phyloP scores from a whole-genome alignment of 2,113 vertebrate genomes.

The Psilopsiagon aurifrons region DNA sequence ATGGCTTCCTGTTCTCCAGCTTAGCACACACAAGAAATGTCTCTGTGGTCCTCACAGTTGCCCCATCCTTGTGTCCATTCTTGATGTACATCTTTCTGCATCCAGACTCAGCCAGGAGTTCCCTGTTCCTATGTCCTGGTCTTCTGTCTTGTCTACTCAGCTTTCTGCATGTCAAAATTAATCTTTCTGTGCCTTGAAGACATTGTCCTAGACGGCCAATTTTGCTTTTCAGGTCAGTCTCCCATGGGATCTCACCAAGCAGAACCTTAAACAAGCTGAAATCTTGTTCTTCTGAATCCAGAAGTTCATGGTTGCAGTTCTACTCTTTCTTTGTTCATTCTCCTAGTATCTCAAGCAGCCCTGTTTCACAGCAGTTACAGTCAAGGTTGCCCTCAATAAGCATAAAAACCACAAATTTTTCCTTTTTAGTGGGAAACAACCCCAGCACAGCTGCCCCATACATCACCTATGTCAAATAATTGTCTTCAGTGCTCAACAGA shows the following conservation, averaged over 20 bases:
- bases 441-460: background rate
- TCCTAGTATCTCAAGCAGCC: background rate
- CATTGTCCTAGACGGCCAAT: background rate
- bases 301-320: background rate
- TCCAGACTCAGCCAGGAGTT: background rate
- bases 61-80: rapidly evolving
- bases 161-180: background rate
- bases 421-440: background rate
- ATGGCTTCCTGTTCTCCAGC: background rate
- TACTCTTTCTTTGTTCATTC: background rate
- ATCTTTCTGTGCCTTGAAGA: background rate
- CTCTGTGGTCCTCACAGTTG: background rate
- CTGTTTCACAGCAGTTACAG: background rate
- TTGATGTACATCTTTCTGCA: background rate
- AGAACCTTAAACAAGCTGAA: background rate
- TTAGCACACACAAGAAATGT: background rate
- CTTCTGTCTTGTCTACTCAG: background rate
- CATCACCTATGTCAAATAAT: background rate
- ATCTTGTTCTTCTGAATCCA: background rate
- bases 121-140: background rate
- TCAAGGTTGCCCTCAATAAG: background rate
- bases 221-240: background rate
- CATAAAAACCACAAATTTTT: background rate
- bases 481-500: background rate
- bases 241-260: background rate